Evolutionary conservation across 2,113 vertebrate genomes (phyloP).

Genomic region (Triplophysa dalaica): DNA sequence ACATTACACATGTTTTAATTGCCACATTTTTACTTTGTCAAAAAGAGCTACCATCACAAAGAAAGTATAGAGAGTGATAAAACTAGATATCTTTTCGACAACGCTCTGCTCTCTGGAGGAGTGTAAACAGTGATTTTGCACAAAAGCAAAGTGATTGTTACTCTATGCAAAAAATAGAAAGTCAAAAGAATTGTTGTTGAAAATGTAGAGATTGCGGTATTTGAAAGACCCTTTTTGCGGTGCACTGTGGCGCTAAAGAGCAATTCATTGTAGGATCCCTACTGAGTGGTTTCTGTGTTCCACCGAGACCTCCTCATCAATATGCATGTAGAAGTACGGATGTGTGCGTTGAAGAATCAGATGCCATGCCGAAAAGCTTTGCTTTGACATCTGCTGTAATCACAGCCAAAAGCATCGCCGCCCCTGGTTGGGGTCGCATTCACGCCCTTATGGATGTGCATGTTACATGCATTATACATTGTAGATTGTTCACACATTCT

Average conservation of each 20-base stretch:
- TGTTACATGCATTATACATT: slow-evolving; percentile 40
- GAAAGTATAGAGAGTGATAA: neutral
- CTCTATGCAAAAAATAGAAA: slow-evolving; percentile 19
- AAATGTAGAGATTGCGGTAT: slow-evolving; percentile 23
- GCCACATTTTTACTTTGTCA: neutral
- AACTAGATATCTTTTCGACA: slow-evolving; percentile 8
- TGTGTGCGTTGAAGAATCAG: slow-evolving; percentile 46
- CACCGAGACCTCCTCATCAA: slow-evolving; percentile 49
- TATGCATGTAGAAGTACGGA: slow-evolving; percentile 48
- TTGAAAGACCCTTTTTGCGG: slow-evolving; percentile 37
- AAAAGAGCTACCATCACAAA: neutral
- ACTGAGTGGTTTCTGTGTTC: slow-evolving; percentile 47
- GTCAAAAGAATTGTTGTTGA: slow-evolving; percentile 38
- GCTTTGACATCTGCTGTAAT: slow-evolving; percentile 56
- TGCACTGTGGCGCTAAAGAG: slow-evolving; percentile 27
- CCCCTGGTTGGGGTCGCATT: slow-evolving; percentile 22
- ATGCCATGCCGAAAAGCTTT: slow-evolving; percentile 48
- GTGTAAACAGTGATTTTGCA: slow-evolving; percentile 43
- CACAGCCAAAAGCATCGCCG: slow-evolving; percentile 44
- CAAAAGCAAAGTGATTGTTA: slow-evolving; percentile 28
- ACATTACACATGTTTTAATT: slow-evolving; percentile 18
- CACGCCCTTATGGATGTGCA: slow-evolving; percentile 38
- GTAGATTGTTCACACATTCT: neutral
- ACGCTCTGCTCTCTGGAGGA: slow-evolving; percentile 26
- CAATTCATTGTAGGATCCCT: slow-evolving; percentile 40